A percentile compares a stretch with the other conserved stretches of the same genome.
These are phyloP conservation scores for Pachyramphus minor DNA, from an alignment of 2,113 vertebrate species.

Conservation along the genomic window DNA sequence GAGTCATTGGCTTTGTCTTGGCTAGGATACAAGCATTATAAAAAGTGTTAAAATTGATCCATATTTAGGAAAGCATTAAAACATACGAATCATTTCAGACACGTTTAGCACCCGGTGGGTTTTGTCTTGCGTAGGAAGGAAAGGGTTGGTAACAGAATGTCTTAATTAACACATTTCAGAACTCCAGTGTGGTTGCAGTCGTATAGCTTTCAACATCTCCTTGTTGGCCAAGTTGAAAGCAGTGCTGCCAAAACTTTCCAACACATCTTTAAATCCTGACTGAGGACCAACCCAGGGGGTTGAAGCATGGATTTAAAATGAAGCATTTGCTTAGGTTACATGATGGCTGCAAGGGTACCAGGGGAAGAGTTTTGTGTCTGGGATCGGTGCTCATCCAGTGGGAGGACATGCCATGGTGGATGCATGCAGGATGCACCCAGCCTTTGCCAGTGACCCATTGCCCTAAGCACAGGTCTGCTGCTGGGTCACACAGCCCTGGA, in stretches of 20 bases:
- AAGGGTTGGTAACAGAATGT: constrained; percentile 39
- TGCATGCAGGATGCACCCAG: neutral
- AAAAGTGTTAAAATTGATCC: constrained; percentile 36
- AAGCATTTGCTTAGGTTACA: neutral
- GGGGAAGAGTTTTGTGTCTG: accelerated
- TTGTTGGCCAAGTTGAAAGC: neutral
- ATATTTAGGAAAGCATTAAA: constrained; percentile 35
- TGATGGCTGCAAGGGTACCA: neutral
- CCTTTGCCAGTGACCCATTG: neutral
- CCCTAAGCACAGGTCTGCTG: neutral
- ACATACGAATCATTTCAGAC: neutral
- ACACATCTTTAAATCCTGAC: neutral
- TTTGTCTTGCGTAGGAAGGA: constrained; percentile 46
- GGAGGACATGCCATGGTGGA: accelerated
- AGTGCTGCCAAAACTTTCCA: constrained; percentile 1
- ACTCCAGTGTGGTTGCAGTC: neutral
- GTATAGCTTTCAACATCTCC: constrained; percentile 7
- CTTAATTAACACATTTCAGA: constrained; percentile 52
- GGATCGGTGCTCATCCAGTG: neutral
- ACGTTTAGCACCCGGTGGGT: neutral
- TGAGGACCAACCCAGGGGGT: neutral
- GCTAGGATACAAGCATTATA: neutral
- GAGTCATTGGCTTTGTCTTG: constrained; percentile 3
- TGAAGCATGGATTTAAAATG: neutral
- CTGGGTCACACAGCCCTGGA: neutral